Evolutionary conservation across 2,113 vertebrate genomes (phyloP), one percentile per base, ranked within the genome.

Genomic region (Casuarius casuarius): DNA sequence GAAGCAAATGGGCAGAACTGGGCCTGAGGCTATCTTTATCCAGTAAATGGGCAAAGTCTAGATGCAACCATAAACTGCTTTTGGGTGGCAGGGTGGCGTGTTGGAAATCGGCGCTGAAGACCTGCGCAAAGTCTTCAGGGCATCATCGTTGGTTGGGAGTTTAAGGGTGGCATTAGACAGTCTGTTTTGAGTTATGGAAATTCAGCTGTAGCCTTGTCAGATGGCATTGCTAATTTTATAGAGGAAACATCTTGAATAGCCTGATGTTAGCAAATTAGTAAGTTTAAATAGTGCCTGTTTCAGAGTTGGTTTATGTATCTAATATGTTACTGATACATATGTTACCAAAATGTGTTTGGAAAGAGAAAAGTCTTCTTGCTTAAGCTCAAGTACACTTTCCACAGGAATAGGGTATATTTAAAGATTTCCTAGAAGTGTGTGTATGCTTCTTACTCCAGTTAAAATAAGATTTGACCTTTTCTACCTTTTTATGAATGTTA

Each of bases 101-200:
- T 81, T 85, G 48, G 70, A 87, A 92, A 74, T 89, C n/a, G 29
- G 4, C 75, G 4, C 78, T 63, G 75, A 72, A 33, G 83, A 89
- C 23, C 70, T 75, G 94, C 51, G 66, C 93, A 86, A 93, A 93
- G 95, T 97, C 86, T 84, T 91, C 56, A 72, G 61, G 80, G 83
- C 38, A 16, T 91, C 38, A 38, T 44, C 88, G 61, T 82, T 56
- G 91, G 89, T 91, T 95, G 82, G 63, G 35, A 5, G 44, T 62
- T 16, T 5, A 10, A 38, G 63, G 44, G 62, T 85, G 66, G 11
- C 33, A 44, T 18, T 63, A 35, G 48, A 59, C 38, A 9, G 9
- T 44, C 54, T 17, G 48, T 19, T 88, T 52, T 21, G 9, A 19
- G 51, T 29, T 76, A 7, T 38, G 3, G 3, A 11, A 7, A 52